Evolutionary conservation across 2,888 invertebrate genomes (phyloP).

Genomic region (Drosophila antonietae): DNA sequence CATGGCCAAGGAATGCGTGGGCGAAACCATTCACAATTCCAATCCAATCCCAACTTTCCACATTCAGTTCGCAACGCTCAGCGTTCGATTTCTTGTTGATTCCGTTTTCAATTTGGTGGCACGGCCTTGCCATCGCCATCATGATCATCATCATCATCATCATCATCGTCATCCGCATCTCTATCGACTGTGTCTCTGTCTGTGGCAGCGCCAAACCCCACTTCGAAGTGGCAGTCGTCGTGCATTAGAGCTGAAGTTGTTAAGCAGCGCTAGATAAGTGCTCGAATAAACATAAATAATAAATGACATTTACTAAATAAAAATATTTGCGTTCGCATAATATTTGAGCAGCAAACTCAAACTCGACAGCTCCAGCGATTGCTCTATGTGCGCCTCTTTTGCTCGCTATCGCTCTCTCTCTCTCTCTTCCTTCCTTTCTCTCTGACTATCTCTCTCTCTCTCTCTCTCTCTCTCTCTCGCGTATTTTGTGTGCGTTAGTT

Average conservation of each 20-base stretch:
- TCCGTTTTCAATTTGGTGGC: conserved; percentile 74
- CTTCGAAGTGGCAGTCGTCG: conserved; percentile 41
- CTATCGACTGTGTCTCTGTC: neutral
- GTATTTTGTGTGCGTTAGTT: conserved; percentile 46
- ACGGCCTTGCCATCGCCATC: conserved; percentile 57
- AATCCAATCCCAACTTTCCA: conserved; percentile 17
- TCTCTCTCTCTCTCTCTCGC: conserved; percentile 2
- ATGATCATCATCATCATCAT: conserved; percentile 22
- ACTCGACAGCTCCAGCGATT: conserved; percentile 70
- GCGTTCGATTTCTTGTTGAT: conserved; percentile 77
- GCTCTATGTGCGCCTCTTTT: conserved; percentile 68
- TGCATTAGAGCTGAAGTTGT: conserved; percentile 79
- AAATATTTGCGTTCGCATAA: conserved; percentile 83
- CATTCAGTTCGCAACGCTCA: conserved; percentile 20
- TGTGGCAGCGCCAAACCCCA: conserved; percentile 21
- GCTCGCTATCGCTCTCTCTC: conserved; percentile 34
- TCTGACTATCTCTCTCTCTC: neutral
- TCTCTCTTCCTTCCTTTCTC: neutral
- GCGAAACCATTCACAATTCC: conserved; percentile 30
- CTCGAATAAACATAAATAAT: conserved; percentile 84
- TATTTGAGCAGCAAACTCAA: conserved; percentile 82
- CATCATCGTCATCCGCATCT: conserved; percentile 15
- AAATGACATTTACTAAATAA: conserved; percentile 84
- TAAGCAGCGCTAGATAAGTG: conserved; percentile 83
- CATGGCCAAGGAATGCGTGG: conserved; percentile 44